Evolutionary conservation across 2,888 invertebrate genomes (phyloP).

Genomic region (Podabrus alpinus): DNA sequence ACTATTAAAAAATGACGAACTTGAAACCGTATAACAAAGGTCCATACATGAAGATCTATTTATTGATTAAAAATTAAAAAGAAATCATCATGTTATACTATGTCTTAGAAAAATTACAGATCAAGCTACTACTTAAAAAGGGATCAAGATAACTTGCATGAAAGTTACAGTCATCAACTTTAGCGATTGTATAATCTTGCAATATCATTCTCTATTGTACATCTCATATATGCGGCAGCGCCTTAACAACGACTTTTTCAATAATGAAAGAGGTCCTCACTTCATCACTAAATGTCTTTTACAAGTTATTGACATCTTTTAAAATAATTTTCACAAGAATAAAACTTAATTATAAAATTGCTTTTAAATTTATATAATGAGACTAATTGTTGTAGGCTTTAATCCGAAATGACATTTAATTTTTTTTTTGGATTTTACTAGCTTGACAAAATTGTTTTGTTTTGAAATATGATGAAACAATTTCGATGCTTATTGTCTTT

Average conservation of each 20-base stretch:
- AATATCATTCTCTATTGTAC: conserved; percentile 29
- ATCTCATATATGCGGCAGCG: conserved; percentile 12
- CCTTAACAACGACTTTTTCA: conserved; percentile 19
- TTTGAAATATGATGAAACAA: neutral
- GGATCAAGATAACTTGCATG: conserved; percentile 24
- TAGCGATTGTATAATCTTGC: conserved; percentile 28
- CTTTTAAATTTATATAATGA: neutral
- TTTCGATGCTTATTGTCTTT: neutral
- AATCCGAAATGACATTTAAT: neutral
- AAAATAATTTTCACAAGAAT: neutral
- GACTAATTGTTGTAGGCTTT: neutral
- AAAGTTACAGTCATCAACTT: conserved; percentile 27
- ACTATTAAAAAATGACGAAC: neutral
- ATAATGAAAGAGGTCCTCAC: conserved; percentile 22
- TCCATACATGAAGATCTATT: neutral
- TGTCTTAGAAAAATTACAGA: neutral
- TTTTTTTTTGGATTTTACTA: neutral
- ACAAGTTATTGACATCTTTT: conserved; percentile 24
- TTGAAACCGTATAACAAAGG: neutral
- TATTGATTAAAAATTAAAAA: neutral
- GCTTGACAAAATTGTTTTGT: neutral
- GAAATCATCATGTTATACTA: neutral
- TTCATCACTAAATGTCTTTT: conserved; percentile 25
- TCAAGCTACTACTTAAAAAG: conserved; percentile 18
- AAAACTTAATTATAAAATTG: neutral